Evolutionary conservation across 2,888 invertebrate genomes (phyloP).

Genomic region (Melikaiella ostensackeni): DNA sequence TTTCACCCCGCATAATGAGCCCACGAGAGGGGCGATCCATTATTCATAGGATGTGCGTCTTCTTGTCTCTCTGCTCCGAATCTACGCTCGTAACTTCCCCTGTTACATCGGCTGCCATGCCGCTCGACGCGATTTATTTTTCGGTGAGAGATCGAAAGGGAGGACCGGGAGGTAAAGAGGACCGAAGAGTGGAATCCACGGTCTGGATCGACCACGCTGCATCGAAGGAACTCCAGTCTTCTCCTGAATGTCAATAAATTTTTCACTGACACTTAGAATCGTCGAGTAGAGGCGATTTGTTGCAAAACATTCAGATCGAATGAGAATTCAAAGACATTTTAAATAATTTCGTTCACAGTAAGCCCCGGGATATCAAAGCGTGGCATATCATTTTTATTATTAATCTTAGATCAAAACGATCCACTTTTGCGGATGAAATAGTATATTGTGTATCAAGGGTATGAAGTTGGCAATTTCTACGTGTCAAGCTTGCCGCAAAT

Average conservation of each 20-base stretch:
- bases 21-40: constrained; percentile 63
- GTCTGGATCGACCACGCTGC: constrained; percentile 26
- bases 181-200: constrained; percentile 3
- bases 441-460: too few species aligned
- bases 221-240: constrained; percentile 22
- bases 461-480: too few species aligned
- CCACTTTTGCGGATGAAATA: too few species aligned
- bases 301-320: constrained; percentile 15
- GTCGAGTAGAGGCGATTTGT: neutral
- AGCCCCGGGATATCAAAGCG: too few species aligned
- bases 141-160: constrained; percentile 48
- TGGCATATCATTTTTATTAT: too few species aligned
- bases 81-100: constrained; percentile 65
- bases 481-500: too few species aligned
- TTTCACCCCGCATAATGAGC: constrained; percentile 72
- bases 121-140: constrained; percentile 59
- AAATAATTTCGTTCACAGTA: neutral
- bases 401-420: too few species aligned
- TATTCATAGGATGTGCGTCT: constrained; percentile 71
- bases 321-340: neutral
- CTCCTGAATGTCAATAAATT: constrained; percentile 28
- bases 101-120: constrained; percentile 63
- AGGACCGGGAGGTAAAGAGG: constrained; percentile 2
- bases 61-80: constrained; percentile 69
- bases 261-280: constrained; percentile 22